phyloP scores from a whole-genome alignment of 2,888 invertebrate genomes.

The Hybos culiciformis region DNA sequence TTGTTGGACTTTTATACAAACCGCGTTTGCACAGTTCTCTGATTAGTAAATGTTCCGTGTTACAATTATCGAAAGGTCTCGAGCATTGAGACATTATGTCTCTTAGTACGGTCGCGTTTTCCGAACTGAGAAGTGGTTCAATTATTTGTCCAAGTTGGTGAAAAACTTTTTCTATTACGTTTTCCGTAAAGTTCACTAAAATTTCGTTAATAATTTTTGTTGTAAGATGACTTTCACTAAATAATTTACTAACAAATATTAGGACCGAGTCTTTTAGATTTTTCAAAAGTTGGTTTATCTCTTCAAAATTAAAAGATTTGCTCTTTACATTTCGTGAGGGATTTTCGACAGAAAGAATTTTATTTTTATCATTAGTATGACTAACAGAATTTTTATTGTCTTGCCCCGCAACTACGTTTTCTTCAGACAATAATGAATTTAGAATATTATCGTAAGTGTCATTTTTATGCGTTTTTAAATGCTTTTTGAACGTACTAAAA shows the following conservation, averaged over 20 bases:
- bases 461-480: too few relatives aligned
- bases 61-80: slow-evolving; percentile 1
- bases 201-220: slow-evolving; percentile 7
- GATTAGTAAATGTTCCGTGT: slow-evolving; percentile 5
- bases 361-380: too few relatives aligned
- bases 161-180: slow-evolving; percentile 6
- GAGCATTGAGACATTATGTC: slow-evolving; percentile 3
- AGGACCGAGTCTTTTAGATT: neutral
- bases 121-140: slow-evolving; percentile 3
- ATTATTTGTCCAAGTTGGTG: slow-evolving; percentile 4
- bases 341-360: too few relatives aligned
- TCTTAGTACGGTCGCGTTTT: slow-evolving; percentile 1
- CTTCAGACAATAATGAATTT: neutral
- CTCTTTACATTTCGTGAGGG: neutral
- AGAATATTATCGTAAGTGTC: too few relatives aligned
- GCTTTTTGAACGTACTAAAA: slow-evolving; percentile 1
- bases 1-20: slow-evolving; percentile 5
- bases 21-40: neutral
- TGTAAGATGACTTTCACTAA: slow-evolving; percentile 6
- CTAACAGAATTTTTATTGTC: too few relatives aligned
- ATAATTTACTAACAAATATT: slow-evolving; percentile 5
- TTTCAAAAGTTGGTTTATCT: neutral
- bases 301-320: slow-evolving; percentile 1
- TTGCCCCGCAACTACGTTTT: neutral
- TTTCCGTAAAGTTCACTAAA: slow-evolving; percentile 5